These are phyloP conservation scores for Enteromius treurensis DNA, from an alignment of 2,797 vertebrate genomes.

Conservation along the genomic window DNA sequence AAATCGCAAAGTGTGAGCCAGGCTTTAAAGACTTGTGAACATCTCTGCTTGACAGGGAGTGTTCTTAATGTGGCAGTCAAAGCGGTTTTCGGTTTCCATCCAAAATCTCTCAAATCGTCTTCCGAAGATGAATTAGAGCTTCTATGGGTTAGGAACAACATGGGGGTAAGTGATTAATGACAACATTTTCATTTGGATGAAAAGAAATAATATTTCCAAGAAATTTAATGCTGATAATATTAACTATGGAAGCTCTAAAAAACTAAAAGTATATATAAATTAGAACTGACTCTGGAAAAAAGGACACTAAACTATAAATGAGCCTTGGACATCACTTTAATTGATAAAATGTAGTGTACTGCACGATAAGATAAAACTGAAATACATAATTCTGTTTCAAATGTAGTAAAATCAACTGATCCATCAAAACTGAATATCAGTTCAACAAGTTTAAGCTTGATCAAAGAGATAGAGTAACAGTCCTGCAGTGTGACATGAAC, in stretches of 20 bases:
- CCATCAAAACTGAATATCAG: neutral
- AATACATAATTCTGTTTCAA: neutral
- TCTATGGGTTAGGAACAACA: too few relatives aligned
- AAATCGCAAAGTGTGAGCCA: too few relatives aligned
- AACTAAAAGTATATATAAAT: neutral
- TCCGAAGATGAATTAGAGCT: too few relatives aligned
- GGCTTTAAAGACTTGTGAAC: too few relatives aligned
- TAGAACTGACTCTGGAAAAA: neutral
- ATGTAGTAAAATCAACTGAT: neutral
- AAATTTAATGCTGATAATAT: neutral
- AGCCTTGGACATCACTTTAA: neutral
- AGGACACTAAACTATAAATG: neutral
- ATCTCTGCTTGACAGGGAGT: too few relatives aligned
- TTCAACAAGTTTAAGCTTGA: neutral
- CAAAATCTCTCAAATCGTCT: too few relatives aligned
- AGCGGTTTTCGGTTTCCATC: too few relatives aligned
- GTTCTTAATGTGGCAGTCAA: too few relatives aligned
- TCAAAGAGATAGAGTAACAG: constrained; percentile 9
- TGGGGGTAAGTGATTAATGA: too few relatives aligned
- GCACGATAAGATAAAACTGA: neutral
- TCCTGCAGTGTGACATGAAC: neutral
- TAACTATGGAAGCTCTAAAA: neutral
- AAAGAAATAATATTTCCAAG: neutral
- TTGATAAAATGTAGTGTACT: neutral
- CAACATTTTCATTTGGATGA: too few relatives aligned